phyloP scores from a whole-genome alignment of 30 jellyfish, hydroid and myxozoan genomes.

The Turritopsis dohrnii region DNA sequence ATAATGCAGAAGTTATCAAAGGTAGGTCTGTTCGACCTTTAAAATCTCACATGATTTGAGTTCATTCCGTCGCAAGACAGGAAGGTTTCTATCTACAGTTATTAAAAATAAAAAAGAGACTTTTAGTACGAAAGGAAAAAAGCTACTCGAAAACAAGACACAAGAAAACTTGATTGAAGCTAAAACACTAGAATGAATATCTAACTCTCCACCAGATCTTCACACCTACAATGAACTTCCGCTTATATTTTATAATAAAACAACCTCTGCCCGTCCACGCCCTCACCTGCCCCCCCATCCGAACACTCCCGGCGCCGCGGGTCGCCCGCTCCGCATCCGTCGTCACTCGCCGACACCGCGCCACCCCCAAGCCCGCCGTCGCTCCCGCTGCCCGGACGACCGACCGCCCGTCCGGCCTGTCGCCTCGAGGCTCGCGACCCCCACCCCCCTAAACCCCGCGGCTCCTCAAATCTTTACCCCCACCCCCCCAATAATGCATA shows the following conservation, averaged over 20 bases:
- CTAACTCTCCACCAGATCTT: slow-evolving; percentile 13
- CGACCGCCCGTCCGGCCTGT: neutral
- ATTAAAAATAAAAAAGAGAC: neutral
- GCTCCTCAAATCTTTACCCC: too few relatives aligned
- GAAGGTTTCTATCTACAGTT: slow-evolving; percentile 76
- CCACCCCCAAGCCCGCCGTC: neutral
- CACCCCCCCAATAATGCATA: slow-evolving; percentile 41
- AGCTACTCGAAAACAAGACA: neutral
- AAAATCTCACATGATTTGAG: slow-evolving; percentile 73
- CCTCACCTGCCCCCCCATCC: neutral
- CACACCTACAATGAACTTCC: slow-evolving; percentile 2
- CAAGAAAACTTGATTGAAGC: neutral
- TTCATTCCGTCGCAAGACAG: slow-evolving; percentile 84
- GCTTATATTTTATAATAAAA: neutral
- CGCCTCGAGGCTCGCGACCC: neutral
- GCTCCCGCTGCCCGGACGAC: neutral
- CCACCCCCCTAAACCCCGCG: too few relatives aligned
- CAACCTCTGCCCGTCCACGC: neutral
- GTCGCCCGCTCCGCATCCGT: neutral
- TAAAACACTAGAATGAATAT: slow-evolving; percentile 17
- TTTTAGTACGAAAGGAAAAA: slow-evolving; percentile 54
- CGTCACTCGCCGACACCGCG: neutral
- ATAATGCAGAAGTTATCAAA: slow-evolving; percentile 51
- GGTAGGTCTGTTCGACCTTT: slow-evolving; percentile 87
- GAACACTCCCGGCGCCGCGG: neutral